Base-by-base conservation (phyloP, 2,797 vertebrate genomes). In the Sebastes hopkinsi region DNA sequence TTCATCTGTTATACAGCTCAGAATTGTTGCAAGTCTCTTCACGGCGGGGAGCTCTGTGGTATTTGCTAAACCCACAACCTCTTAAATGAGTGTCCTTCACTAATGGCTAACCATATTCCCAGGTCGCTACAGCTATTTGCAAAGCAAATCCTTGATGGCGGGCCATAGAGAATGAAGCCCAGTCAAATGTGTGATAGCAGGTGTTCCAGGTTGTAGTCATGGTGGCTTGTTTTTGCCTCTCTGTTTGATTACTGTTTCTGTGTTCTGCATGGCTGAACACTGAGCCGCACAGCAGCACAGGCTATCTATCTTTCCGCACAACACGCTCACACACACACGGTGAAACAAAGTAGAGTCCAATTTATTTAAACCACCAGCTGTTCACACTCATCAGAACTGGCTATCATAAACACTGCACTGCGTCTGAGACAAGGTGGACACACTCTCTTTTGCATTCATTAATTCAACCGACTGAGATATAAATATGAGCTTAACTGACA, bases 181-280 rank as follows among this genome's bases (percentile, higher is more conserved):
- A 78, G 52, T 81, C 23, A 70, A 86, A 86, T 76, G 71, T 86
- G 87, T 81, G 85, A 88, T 75, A 89, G 91, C 90, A 92, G 89
- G 86, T 92, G 90, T 86, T 90, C 78, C 75, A 76, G 81, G 77
- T 86, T 87, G 78, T 84, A 77, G 86, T 88, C 79, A 74, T 62
- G 82, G 83, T 75, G 74, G 80, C 80, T 94, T 90, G 83, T 90
- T 91, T 89, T 87, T 76, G 59, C 42, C 68, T 84, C 77, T 91
- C 68, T 85, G 68, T 92, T 93, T 92, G 90, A 93, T 91, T 89
- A 86, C 87, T 75, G 87, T 74, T 87, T 78, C 88, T 83, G 80
- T 83, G 86, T 92, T 91, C 83, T 86, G 87, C 89, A 91, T 89
- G 86, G 64, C 56, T 91, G 85, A 90, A 89, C 88, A 67, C 58